Base-by-base conservation (phyloP, 2,797 vertebrate genomes). In the Sebastes hubbsi region DNA sequence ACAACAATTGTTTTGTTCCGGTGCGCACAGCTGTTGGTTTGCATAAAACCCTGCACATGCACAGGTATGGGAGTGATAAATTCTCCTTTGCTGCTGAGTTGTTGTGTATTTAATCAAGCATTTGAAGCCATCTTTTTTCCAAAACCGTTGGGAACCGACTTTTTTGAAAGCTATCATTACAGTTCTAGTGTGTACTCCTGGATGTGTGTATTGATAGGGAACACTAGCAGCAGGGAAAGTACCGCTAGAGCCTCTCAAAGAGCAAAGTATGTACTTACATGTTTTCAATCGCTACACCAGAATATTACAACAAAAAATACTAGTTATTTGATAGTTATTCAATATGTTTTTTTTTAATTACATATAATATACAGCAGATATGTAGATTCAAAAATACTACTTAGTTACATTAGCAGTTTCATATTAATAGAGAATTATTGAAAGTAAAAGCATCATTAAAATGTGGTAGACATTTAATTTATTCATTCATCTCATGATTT, bases 51-150 rank as follows among this genome's bases (percentile, higher is more conserved):
- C 22, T 24, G 24, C 55, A 32, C 36, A 72, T 30, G 27, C 78
- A 60, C 63, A 32, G 56, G 64, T 56, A 56, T 13, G 4, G n/a
- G 34, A 60, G 77, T 87, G 75, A 91, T 84, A 36, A 59, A 86
- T 87, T 22, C 29, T 80, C 25, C 71, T 81, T 59, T 54, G 55
- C 75, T 72, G 71, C 77, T 46, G 32, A 67, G 60, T 67, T 80
- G 85, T 78, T 70, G 65, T 70, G 65, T 78, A 82, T 88, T 90
- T 78, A 87, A 88, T 87, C 72, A 89, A 83, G 46, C 69, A 70
- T 78, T 84, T 88, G 34, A 88, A 72, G 29, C 32, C 32, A 13
- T 34, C 32, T 36, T 24, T 62, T 36, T 63, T 20, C n/a, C 32
- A 22, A 63, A 77, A 61, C 69, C 38, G 2, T n/a, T 59, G 72